Evolutionary conservation across 2,113 vertebrate species (phyloP), one percentile per base, ranked within the genome.

Genomic region (Noctilio leporinus): DNA sequence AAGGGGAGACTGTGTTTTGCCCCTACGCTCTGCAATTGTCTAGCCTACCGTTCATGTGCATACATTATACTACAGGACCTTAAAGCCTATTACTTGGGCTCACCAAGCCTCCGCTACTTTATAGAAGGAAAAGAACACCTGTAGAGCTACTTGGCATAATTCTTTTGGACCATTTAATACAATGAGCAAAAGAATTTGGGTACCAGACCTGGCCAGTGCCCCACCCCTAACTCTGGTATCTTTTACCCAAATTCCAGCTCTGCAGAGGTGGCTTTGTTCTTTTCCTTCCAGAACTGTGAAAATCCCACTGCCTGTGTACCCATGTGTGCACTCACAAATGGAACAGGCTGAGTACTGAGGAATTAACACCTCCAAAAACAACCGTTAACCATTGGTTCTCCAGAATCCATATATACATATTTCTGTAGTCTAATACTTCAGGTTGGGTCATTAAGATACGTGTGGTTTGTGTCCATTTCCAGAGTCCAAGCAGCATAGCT

Each of bases 251-350:
- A 7, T 35, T n/a, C 45, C 22, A 45, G 3, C 24, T 78, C 49
- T 91, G 6, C 1, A 51, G 5, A 17, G 7, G 19, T 30, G 30
- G 28, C 3, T 7, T 2, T 17, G 4, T 67, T 73, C 10, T 7
- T 17, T 49, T 47, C 7, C 9, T 70, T 2, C 43, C 6, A 0
- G 26, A 62, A 62, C 22, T 28, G 2, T 38, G 43, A 20, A n/a
- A 51, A 24, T 5, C 20, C 28, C 43, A 45, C 8, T 51, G 10
- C 40, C 22, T 65, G 1, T 69, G 51, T 57, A 45, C 24, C n/a
- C 2, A 3, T 59, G 72, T 84, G 5, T 33, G 7, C 9, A 1
- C 2, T 8, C 10, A 40, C 24, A 55, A 11, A n/a, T 0, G 14
- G 3, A 80, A 45, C 16, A 81, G 69, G n/a, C 30, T 24, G 20